These are phyloP conservation scores for Astropecten irregularis DNA, from an alignment of 53 echinoderm and acorn worm species.

Conservation along the genomic window DNA sequence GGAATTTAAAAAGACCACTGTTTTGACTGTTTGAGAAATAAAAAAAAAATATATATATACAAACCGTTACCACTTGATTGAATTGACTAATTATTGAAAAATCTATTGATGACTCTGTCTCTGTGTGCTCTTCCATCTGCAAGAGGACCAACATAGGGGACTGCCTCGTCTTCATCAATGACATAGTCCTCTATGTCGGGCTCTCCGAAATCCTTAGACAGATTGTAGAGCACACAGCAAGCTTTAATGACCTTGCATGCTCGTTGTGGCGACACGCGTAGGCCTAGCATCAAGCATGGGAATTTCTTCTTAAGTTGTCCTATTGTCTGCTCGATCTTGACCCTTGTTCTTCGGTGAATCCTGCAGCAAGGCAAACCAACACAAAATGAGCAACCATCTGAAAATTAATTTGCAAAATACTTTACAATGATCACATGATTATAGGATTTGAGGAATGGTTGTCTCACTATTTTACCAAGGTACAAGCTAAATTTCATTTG, in stretches of 20 bases:
- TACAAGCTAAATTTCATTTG: not conserved
- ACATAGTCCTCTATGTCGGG: not conserved
- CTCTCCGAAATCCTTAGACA: conserved; percentile 16
- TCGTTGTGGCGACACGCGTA: not conserved
- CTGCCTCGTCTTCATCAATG: not conserved
- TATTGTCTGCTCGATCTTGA: conserved; percentile 15
- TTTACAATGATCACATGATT: not conserved
- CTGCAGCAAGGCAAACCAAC: not conserved
- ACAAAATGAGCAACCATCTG: not conserved
- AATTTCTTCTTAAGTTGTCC: conserved; percentile 6
- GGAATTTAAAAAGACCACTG: no score
- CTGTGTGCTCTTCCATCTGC: not conserved
- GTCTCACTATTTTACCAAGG: no score
- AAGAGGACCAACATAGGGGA: not conserved
- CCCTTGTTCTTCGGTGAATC: conserved; percentile 11
- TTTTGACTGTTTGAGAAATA: no score
- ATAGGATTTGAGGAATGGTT: no score
- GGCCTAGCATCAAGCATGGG: not conserved
- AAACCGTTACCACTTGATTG: no score
- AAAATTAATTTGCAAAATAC: not conserved
- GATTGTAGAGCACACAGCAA: conserved; percentile 8
- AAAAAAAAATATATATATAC: no score
- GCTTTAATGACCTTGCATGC: conserved; percentile 9
- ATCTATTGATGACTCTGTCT: not conserved
- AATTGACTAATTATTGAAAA: not conserved